phyloP scores from a whole-genome alignment of 2,797 vertebrate genomes.

The Calcarius lapponicus region DNA sequence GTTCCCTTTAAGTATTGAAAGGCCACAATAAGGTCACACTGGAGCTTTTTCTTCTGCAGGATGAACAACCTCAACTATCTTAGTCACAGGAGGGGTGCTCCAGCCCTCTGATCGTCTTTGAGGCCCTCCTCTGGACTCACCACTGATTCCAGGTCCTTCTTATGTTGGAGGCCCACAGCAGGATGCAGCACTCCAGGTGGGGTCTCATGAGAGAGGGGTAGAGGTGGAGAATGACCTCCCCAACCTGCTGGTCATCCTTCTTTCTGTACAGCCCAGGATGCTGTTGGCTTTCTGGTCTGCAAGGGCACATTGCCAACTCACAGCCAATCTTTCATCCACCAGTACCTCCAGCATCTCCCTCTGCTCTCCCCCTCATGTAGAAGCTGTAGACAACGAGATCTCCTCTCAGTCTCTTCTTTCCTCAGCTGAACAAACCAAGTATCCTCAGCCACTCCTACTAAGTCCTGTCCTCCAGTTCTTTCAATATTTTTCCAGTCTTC shows the following conservation, averaged over 20 bases:
- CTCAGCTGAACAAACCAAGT: not conserved
- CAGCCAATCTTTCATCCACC: not conserved
- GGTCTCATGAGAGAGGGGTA: not conserved
- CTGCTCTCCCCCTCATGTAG: not conserved
- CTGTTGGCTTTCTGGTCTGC: not conserved
- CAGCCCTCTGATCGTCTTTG: not conserved
- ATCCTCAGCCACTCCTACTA: not conserved
- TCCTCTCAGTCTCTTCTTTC: not conserved
- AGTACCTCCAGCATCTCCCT: not conserved
- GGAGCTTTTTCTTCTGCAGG: not conserved
- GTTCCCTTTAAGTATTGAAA: not conserved
- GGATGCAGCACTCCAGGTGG: not conserved
- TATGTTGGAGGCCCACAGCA: not conserved
- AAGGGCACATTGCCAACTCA: accelerated
- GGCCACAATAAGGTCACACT: not conserved
- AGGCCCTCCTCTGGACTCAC: not conserved
- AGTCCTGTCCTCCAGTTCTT: not conserved
- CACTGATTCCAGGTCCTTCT: not conserved
- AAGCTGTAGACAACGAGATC: not conserved
- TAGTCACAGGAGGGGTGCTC: not conserved
- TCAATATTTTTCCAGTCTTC: not conserved
- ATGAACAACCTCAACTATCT: not conserved
- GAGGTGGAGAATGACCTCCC: not conserved
- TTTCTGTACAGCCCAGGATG: not conserved
- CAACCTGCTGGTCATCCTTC: not conserved